Evolutionary conservation across 2,797 vertebrate genomes (phyloP).

Genomic region (Paedocypris micromegethes): DNA sequence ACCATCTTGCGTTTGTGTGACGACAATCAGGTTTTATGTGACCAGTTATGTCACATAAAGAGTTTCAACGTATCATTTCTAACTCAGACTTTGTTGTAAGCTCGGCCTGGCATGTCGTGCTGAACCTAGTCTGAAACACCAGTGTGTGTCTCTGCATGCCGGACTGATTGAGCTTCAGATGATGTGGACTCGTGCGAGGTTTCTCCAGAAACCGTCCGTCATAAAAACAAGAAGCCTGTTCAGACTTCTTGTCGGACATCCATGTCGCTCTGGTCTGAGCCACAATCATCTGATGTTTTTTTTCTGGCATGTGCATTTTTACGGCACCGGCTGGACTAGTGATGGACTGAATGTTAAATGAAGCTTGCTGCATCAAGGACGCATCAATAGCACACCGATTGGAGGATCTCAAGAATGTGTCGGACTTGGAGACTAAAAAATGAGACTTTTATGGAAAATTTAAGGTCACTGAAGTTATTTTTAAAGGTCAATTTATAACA

Average conservation of each 20-base stretch:
- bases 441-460: not conserved
- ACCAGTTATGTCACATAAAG: not conserved
- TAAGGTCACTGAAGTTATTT: not conserved
- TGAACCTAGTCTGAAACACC: conserved; percentile 16
- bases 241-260: conserved; percentile 1
- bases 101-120: conserved; percentile 38
- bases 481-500: conserved; percentile 1
- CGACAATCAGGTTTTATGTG: conserved; percentile 5
- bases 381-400: too few species aligned
- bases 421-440: not conserved
- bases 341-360: too few species aligned
- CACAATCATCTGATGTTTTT: too few species aligned
- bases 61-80: too few species aligned
- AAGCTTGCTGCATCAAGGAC: too few species aligned
- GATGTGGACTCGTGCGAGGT: conserved; percentile 29
- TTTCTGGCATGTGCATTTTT: too few species aligned
- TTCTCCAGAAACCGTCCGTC: conserved; percentile 30
- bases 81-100: conserved; percentile 5
- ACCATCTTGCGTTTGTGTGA: conserved; percentile 15
- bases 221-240: conserved; percentile 14
- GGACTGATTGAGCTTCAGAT: conserved; percentile 42
- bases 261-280: not conserved
- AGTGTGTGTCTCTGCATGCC: conserved; percentile 55
- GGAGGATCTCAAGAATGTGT: not conserved
- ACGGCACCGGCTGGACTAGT: too few species aligned